Conservation (phyloP, 2,888 invertebrate genomes). For the Dasysyrphus tricinctus region DNA sequence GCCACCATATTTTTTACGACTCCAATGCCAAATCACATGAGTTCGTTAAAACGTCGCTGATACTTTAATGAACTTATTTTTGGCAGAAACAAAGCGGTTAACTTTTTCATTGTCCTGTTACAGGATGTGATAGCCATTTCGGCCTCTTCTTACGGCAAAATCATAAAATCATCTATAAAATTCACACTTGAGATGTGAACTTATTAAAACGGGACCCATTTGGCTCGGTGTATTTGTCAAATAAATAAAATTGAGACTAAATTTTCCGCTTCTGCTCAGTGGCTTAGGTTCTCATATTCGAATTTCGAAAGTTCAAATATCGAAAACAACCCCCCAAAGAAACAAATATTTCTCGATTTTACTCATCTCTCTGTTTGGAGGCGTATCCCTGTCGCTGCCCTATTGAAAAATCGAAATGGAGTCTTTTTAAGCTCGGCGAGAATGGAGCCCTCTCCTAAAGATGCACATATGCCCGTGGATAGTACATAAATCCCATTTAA, state of each 20-base stretch:
- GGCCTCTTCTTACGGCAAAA: slow-evolving; percentile 42
- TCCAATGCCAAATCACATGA: slow-evolving; percentile 72
- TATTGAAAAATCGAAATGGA: slow-evolving; percentile 83
- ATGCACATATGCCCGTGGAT: slow-evolving; percentile 79
- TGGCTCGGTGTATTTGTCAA: not conserved
- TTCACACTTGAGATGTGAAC: slow-evolving; percentile 62
- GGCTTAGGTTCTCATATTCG: slow-evolving; percentile 44
- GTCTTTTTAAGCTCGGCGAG: slow-evolving; percentile 72
- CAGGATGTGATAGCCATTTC: slow-evolving; percentile 62
- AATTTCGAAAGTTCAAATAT: slow-evolving; percentile 55
- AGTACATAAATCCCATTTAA: slow-evolving; percentile 70
- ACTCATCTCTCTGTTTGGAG: slow-evolving; percentile 26
- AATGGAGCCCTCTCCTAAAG: slow-evolving; percentile 76
- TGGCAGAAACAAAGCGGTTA: slow-evolving; percentile 35
- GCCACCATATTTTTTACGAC: slow-evolving; percentile 53
- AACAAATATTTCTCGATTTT: slow-evolving; percentile 26
- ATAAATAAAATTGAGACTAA: not conserved
- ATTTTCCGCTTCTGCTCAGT: slow-evolving; percentile 49
- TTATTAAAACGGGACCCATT: slow-evolving; percentile 46
- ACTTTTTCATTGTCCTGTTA: slow-evolving; percentile 56
- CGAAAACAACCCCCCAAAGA: slow-evolving; percentile 43
- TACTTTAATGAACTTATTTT: slow-evolving; percentile 68
- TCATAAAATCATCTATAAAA: slow-evolving; percentile 69
- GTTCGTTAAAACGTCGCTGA: slow-evolving; percentile 74
- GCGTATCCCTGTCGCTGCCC: slow-evolving; percentile 77